Base-by-base conservation (phyloP, 2,888 invertebrate species). In the Galeopsomyia nigrocyanea region DNA sequence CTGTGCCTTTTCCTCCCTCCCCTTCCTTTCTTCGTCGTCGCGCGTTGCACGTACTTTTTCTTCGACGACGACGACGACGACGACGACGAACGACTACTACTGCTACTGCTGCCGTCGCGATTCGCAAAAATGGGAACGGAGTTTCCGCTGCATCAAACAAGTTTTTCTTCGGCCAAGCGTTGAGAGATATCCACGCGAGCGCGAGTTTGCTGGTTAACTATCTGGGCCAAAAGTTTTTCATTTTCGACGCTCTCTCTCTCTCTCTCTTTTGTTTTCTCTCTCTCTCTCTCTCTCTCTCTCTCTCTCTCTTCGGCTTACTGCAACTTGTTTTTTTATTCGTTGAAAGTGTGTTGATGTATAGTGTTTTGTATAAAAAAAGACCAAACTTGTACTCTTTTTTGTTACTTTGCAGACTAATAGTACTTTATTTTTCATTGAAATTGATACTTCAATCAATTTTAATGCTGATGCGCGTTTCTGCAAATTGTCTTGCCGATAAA, bases 1-100 rank as follows among this genome's bases (percentile, higher is more conserved):
- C 77, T 79, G 81, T 73, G 77, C 77, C 65, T 65, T 56, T 65
- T 60, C 57, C 39, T 49, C 26, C 19, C 13, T 58, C 17, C 61
- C 62, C 57, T 57, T 66, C 56, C 65, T 51, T 61, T 50, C 10
- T 31, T 19, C 21, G 58, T 16, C 31, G 19, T 17, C 46, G 21
- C 31, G 26, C 49, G 13, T 22, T 50, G 17, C 21, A 19, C 21
- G 14, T 46, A 13, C 22, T 62, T 21, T 62, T 22, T 49, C 62
- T 62, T 46, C 16, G 22, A 17, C 5, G 22, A 19, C 55, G 46
- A 9, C 50, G 26, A 39, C 31, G 31, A 26, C 9, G 31, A 31
- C 31, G 31, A 31, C 31, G 31, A 31, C 31, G 31, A 5, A n/a
- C 31, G 31, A 31, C 31, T 31, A 31, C 31, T 31, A 31, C 31